Evolutionary conservation across 1,140 invertebrate species (phyloP), one percentile per base, ranked within the genome.

Genomic region (Eumaeus atala): DNA sequence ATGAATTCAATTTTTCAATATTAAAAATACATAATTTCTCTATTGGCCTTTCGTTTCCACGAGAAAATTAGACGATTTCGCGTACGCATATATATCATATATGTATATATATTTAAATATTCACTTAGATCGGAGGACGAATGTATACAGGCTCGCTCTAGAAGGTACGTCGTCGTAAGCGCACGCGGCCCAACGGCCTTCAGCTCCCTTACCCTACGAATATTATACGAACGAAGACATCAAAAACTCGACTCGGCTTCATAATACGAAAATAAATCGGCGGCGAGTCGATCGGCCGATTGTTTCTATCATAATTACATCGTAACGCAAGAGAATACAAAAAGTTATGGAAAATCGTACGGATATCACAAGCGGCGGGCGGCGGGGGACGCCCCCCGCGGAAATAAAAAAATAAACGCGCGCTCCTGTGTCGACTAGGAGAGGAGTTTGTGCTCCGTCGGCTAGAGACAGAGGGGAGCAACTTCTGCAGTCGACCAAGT

Each of bases 11-110:
- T 67, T 53, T 80, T 74, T 81, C 72, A 82, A 81, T 87, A 87
- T 84, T 87, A 87, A 87, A 86, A 87, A 84, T 86, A 86, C 81
- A 74, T 83, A 83, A 83, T 86, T 84, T 86, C 79, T 86, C 81
- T 86, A 80, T 83, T 84, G 80, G 80, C 83, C 69, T 67, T 77
- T 84, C 74, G 70, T 75, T 75, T 77, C 71, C 71, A 84, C 79
- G 74, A 84, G 83, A 86, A 84, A 84, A 84, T 81, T 86, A 80
- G 83, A 74, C 81, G 67, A 59, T 70, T 77, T 84, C 81, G 74
- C 77, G 76, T 80, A 84, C 77, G 79, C 83, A 81, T 84, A 84
- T 77, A 84, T 80, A 79, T 78, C 71, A 80, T 61, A 62, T 84
- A 77, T 86, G 83, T 86, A 84, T 77, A 86, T 78, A 83, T 80